Percentiles rank a stretch among this genome's conserved stretches.
phyloP scores from a whole-genome alignment of 2,797 vertebrate genomes.

The Gadopsis marmoratus region DNA sequence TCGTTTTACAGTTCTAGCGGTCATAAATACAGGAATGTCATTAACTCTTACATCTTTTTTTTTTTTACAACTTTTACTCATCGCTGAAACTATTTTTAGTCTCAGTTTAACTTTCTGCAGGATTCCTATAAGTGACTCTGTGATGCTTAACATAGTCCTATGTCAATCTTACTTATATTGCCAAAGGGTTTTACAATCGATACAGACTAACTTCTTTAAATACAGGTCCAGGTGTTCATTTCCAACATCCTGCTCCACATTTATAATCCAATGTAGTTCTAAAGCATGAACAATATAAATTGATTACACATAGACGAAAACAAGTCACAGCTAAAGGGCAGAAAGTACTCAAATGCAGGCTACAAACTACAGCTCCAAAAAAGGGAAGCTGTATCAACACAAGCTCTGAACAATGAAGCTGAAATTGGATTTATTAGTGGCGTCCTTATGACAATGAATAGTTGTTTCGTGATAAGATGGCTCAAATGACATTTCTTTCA shows the following conservation, averaged over 20 bases:
- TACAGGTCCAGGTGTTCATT: slow-evolving; percentile 1
- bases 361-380: slow-evolving; percentile 4
- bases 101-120: slow-evolving; percentile 23
- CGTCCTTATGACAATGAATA: slow-evolving; percentile 12
- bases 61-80: slow-evolving; percentile 4
- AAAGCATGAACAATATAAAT: not conserved
- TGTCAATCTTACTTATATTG: not conserved
- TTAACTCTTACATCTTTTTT: not conserved
- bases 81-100: slow-evolving; percentile 46
- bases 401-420: not conserved
- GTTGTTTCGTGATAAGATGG: not conserved
- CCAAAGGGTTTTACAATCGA: not conserved
- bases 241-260: slow-evolving; percentile 7
- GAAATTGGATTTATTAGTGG: slow-evolving; percentile 13
- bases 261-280: slow-evolving; percentile 9
- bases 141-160: not conserved
- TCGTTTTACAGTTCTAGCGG: slow-evolving; percentile 8
- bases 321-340: not conserved
- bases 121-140: slow-evolving; percentile 1
- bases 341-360: not conserved
- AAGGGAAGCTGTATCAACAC: not conserved
- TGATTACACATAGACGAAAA: not conserved
- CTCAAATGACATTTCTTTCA: not conserved
- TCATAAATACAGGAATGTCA: slow-evolving; percentile 39
- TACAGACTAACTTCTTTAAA: not conserved